phyloP scores from a whole-genome alignment of 2,113 vertebrate genomes.

The Stegastes partitus region DNA sequence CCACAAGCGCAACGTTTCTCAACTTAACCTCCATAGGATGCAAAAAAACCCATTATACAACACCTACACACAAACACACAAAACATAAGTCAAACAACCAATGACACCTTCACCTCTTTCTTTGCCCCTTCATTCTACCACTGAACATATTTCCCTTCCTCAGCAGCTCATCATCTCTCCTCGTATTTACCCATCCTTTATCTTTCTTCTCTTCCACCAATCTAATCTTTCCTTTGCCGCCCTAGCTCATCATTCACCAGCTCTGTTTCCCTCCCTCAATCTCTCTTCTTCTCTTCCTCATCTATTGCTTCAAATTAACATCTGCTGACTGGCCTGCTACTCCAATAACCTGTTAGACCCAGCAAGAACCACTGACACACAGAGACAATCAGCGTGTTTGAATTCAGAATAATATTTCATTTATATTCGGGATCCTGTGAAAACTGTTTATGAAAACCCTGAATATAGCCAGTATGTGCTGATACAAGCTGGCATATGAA shows the following conservation, averaged over 20 bases:
- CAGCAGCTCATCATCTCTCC: conserved; percentile 62
- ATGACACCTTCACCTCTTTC: conserved; percentile 11
- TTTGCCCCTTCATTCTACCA: conserved; percentile 9
- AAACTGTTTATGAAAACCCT: conserved; percentile 53
- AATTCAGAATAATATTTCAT: conserved; percentile 62
- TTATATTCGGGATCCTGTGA: conserved; percentile 48
- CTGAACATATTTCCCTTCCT: conserved; percentile 45
- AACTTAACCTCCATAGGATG: neutral
- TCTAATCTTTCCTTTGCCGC: conserved; percentile 49
- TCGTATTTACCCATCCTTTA: conserved; percentile 63
- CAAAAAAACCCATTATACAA: neutral
- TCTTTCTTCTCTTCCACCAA: conserved; percentile 50
- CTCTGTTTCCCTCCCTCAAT: conserved; percentile 17
- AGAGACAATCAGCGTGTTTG: conserved; percentile 47
- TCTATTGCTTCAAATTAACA: conserved; percentile 68
- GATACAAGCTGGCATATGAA: conserved; percentile 50
- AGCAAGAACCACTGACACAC: conserved; percentile 45
- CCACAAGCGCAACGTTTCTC: neutral
- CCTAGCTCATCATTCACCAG: conserved; percentile 50
- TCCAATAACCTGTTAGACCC: conserved; percentile 63
- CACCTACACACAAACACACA: neutral
- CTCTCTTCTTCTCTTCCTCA: conserved; percentile 44
- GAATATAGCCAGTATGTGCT: conserved; percentile 29
- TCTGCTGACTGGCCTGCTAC: conserved; percentile 65
- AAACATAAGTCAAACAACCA: conserved; percentile 20